phyloP scores from a whole-genome alignment of 2,888 invertebrate species.

The Ischnura elegans region DNA sequence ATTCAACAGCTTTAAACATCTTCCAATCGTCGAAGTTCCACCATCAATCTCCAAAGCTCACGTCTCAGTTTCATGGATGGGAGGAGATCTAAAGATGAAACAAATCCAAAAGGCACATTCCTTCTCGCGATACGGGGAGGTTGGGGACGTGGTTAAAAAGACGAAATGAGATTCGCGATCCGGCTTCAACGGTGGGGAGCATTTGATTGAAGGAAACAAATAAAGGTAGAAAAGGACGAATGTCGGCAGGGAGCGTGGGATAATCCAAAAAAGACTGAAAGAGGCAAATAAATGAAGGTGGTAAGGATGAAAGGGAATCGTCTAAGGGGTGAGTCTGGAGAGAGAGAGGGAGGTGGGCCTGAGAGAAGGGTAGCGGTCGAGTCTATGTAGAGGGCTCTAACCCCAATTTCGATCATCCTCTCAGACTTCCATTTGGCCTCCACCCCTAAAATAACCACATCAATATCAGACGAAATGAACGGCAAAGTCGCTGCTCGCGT shows the following conservation, averaged over 20 bases:
- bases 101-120: neutral
- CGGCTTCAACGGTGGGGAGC: neutral
- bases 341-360: neutral
- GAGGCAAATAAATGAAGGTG: neutral
- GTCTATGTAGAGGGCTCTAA: too few relatives aligned
- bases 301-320: neutral
- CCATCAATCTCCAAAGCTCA: neutral
- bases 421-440: neutral
- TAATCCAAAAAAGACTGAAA: neutral
- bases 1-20: neutral
- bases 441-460: too few relatives aligned
- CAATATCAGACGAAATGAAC: too few relatives aligned
- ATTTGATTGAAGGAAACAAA: neutral
- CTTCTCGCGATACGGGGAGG: neutral
- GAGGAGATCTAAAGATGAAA: too few relatives aligned
- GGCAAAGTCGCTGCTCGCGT: too few relatives aligned
- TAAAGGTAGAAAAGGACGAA: neutral
- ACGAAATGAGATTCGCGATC: neutral
- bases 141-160: neutral
- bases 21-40: neutral
- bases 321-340: neutral
- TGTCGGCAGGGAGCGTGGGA: neutral
- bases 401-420: neutral
- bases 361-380: neutral
- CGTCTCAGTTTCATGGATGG: neutral